Percentiles rank a stretch among this genome's conserved stretches.
Conservation (phyloP, 35 echinoderm and acorn worm genomes). For the Lytechinus pictus region DNA sequence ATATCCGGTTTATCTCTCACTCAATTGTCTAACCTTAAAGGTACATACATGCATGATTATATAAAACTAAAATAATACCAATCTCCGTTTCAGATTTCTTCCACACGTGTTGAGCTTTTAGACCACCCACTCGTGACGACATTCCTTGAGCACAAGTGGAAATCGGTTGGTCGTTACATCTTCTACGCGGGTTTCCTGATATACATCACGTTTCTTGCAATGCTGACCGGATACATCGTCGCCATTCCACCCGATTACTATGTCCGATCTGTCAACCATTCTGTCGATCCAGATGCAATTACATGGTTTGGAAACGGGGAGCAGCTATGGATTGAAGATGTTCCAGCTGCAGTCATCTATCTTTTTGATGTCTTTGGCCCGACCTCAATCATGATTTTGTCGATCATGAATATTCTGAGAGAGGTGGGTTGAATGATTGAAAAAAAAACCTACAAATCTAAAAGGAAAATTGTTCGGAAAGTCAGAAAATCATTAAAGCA, state of each 20-base stretch:
- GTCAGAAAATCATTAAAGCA: too few species aligned
- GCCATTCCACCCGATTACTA: not conserved
- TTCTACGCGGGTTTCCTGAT: not conserved
- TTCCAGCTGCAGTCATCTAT: not conserved
- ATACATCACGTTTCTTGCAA: not conserved
- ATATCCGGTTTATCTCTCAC: too few species aligned
- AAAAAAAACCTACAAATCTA: too few species aligned
- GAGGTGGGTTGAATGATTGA: not conserved
- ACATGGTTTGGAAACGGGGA: not conserved
- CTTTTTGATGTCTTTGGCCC: not conserved
- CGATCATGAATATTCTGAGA: not conserved
- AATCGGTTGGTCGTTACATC: not conserved
- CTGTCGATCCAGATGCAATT: not conserved
- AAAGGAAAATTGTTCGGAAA: too few species aligned
- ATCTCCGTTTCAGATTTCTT: not conserved
- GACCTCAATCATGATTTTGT: not conserved
- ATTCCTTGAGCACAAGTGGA: not conserved
- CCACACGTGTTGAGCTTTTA: not conserved
- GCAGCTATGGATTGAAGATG: not conserved
- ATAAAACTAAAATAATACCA: too few species aligned
- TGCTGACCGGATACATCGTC: constrained; percentile 12
- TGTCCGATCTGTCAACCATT: not conserved
- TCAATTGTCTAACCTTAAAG: too few species aligned
- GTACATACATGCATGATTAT: too few species aligned
- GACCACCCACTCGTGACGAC: constrained; percentile 6